A percentile compares a stretch with the other conserved stretches of the same genome.
Evolutionary conservation across 1,140 invertebrate genomes (phyloP).

Genomic region (Zaprionus tsacasi): DNA sequence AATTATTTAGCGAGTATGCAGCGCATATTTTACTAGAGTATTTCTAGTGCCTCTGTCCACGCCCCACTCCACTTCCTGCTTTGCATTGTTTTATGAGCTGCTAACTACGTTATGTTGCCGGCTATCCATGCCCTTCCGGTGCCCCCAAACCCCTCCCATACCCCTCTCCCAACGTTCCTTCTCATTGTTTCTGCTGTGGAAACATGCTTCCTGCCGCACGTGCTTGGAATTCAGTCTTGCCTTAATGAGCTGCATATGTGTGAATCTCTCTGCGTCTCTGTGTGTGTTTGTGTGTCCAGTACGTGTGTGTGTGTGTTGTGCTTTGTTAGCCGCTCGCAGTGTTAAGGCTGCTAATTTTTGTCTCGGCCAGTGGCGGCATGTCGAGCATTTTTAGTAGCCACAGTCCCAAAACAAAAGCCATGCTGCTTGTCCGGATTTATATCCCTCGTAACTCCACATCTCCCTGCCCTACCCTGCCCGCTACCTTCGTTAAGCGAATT

Average conservation of each 20-base stretch:
- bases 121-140: conserved; percentile 26
- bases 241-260: conserved; percentile 78
- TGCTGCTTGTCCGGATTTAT: conserved; percentile 51
- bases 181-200: conserved; percentile 35
- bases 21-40: conserved; percentile 44
- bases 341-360: conserved; percentile 72
- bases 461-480: neutral
- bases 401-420: conserved; percentile 20
- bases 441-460: neutral
- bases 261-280: conserved; percentile 15
- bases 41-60: neutral
- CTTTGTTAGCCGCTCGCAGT: conserved; percentile 51
- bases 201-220: conserved; percentile 56
- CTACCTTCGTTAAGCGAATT: conserved; percentile 37
- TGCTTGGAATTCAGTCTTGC: conserved; percentile 74
- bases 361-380: conserved; percentile 68
- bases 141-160: neutral
- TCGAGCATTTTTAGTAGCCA: conserved; percentile 67
- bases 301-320: conserved; percentile 47
- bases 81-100: conserved; percentile 78
- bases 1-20: conserved; percentile 54
- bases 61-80: neutral
- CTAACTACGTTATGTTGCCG: conserved; percentile 71
- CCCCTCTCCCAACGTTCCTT: neutral
- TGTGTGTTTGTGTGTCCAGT: conserved; percentile 30